A percentile compares a stretch with the other conserved stretches of the same genome.
These are phyloP conservation scores for Rhinichthys klamathensis DNA, from an alignment of 2,113 vertebrate species.

Conservation along the genomic window DNA sequence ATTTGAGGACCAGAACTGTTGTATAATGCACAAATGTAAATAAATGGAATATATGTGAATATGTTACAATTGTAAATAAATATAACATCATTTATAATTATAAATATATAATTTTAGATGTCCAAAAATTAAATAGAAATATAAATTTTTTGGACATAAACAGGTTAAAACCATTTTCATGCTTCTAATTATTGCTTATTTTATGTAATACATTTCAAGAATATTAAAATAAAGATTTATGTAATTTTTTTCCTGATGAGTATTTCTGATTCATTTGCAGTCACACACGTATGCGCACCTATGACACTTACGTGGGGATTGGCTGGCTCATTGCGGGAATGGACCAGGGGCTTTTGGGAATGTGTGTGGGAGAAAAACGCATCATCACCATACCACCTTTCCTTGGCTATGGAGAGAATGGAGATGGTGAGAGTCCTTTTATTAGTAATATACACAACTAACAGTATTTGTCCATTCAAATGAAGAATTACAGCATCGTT, in stretches of 20 bases:
- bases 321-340: conserved; percentile 98
- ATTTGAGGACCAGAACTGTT: neutral
- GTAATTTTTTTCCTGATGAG: neutral
- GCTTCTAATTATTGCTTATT: neutral
- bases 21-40: too few relatives aligned
- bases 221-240: neutral
- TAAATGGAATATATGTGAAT: too few relatives aligned
- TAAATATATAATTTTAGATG: too few relatives aligned
- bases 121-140: too few relatives aligned
- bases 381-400: conserved; percentile 92
- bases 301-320: conserved; percentile 96
- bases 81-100: neutral
- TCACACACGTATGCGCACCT: conserved; percentile 94
- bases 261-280: conserved; percentile 66
- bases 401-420: conserved; percentile 93
- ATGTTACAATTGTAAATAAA: neutral
- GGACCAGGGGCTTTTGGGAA: conserved; percentile 96
- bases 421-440: conserved; percentile 82
- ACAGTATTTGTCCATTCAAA: neutral
- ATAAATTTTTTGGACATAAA: neutral
- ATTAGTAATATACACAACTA: neutral
- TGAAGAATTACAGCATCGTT: neutral
- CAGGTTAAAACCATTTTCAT: neutral
- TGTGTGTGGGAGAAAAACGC: conserved; percentile 94
- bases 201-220: neutral